Conservation (phyloP, 2,113 vertebrate genomes). For the Edolisoma coerulescens region DNA sequence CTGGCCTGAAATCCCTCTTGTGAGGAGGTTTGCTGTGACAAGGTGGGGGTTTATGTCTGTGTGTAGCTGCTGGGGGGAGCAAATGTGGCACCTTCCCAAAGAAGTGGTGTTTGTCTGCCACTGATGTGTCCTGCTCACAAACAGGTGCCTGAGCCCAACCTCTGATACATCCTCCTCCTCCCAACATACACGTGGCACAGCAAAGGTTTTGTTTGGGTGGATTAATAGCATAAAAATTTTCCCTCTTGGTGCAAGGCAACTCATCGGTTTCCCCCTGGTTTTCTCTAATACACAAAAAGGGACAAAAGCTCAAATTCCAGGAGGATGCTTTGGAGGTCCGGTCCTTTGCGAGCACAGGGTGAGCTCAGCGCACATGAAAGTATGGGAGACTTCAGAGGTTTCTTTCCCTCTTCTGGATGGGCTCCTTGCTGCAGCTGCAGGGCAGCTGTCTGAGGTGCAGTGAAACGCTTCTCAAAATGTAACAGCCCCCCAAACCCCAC, state of each 20-base stretch:
- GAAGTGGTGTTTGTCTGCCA: neutral
- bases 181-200: accelerated
- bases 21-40: neutral
- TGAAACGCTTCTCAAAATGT: neutral
- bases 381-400: neutral
- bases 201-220: neutral
- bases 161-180: neutral
- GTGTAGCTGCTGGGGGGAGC: neutral
- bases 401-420: neutral
- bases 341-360: neutral
- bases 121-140: accelerated
- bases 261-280: neutral
- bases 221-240: neutral
- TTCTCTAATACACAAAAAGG: neutral
- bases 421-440: neutral
- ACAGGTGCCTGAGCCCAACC: neutral
- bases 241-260: neutral
- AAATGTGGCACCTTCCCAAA: neutral
- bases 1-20: neutral
- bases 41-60: neutral
- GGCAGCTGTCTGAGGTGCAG: neutral
- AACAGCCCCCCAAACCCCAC: neutral
- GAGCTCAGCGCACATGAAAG: neutral
- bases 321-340: accelerated
- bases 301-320: neutral